Evolutionary conservation across 2,797 vertebrate species (phyloP), one percentile per base, ranked within the genome.

Genomic region (Diplodus sargus): DNA sequence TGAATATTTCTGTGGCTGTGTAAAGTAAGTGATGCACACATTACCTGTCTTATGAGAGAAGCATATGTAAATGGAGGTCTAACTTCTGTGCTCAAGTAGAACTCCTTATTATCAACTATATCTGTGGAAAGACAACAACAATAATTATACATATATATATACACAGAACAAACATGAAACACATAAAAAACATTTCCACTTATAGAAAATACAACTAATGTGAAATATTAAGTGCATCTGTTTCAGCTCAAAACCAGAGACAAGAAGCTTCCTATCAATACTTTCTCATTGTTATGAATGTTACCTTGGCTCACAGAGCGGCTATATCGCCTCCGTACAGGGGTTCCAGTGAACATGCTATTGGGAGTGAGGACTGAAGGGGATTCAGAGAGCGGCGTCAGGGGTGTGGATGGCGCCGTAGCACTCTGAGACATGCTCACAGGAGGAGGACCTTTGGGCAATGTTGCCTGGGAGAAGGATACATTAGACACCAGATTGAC

Each of bases 11-110:
- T 60, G 25, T 11, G 1, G 7, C 3, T 34, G 14, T 54, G 13
- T 23, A 3, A 30, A 73, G 20, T 22, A 0, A 67, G 12, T 1
- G 3, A 39, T 13, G n/a, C 4, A 4, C 18, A 42, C 60, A 87
- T 96, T 95, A 99, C 98, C 98, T 99, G 98, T 95, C 98, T 96
- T 93, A 99, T 99, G 94, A 99, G 97, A 73, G 98, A 99, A 81
- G 98, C 98, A 30, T 99, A 99, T 5, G 98, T 99, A 90, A 99
- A 99, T 18, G 98, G 98, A 71, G 98, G 98, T 94, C 98, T 95
- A 64, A 99, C 97, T 94, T 99, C 98, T 13, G 98, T 98, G 57
- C 96, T 98, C 95, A 98, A 94, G 95, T 99, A 99, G 94, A 99
- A 99, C 88, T 99, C 98, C 95, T 99, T 99, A 92, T 99, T 99